Percentiles rank a stretch among this genome's conserved stretches.
phyloP scores from a whole-genome alignment of 2,113 vertebrate species.

The Rhabdornis inornatus region DNA sequence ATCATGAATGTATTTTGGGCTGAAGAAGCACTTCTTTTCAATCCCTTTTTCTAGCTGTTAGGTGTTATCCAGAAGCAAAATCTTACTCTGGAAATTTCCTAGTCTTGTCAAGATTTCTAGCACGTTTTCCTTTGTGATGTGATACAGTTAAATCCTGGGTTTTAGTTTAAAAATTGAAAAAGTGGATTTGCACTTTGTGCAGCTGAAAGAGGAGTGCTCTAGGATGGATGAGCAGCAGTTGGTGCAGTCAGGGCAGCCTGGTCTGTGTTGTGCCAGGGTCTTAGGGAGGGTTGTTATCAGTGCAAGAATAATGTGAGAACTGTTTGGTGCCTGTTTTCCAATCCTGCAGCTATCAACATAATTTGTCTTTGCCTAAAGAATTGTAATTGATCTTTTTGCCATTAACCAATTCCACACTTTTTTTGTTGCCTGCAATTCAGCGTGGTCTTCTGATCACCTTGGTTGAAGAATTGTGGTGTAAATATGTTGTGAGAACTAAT shows the following conservation, averaged over 20 bases:
- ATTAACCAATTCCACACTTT: neutral
- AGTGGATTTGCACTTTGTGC: neutral
- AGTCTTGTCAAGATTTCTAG: neutral
- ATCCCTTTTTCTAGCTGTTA: neutral
- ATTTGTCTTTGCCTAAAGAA: neutral
- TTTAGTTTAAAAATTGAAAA: neutral
- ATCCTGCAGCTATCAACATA: neutral
- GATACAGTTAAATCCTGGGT: neutral
- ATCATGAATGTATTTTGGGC: conserved; percentile 33
- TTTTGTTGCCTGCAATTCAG: neutral
- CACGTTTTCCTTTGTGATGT: neutral
- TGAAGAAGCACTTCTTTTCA: conserved; percentile 39
- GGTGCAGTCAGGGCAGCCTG: neutral
- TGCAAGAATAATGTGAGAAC: neutral
- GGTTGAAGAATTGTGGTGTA: neutral
- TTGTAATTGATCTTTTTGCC: neutral
- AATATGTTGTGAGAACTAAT: neutral
- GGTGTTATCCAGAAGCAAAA: neutral
- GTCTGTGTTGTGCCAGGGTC: neutral
- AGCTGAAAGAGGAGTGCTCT: neutral
- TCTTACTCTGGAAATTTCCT: conserved; percentile 15
- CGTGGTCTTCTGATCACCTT: neutral
- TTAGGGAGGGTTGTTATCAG: neutral
- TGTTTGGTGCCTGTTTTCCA: neutral
- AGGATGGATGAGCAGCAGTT: neutral